Evolutionary conservation across 2,797 vertebrate genomes (phyloP), one percentile per base, ranked within the genome.

Genomic region (Propithecus deckenii): DNA sequence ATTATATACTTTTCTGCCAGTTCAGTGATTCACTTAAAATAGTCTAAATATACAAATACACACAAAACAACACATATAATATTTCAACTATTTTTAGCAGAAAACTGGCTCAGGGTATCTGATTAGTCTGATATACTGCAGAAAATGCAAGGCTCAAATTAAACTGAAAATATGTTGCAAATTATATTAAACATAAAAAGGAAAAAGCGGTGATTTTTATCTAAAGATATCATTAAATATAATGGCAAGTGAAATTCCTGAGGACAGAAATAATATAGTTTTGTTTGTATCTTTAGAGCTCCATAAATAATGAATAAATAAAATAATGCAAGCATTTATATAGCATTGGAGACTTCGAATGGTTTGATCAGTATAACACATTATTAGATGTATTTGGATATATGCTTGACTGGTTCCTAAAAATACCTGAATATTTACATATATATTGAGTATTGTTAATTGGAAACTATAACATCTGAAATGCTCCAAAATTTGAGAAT

Each of bases 191-290:
- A 93, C 65, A 93, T 35, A 79, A 85, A 79, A 88, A 20, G 14
- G 32, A 65, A 80, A 91, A 96, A 7, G 4, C 2, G 59, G 35
- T 84, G 17, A 89, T 89, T 95, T 93, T 75, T 32, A 75, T 28
- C 50, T 43, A 92, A 95, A 83, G 32, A 14, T 89, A 59, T 43
- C 23, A 78, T 86, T 94, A 94, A 91, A 67, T 84, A 50, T 92
- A 94, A 86, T 74, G 43, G 61, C 30, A 95, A 94, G 17, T 55
- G 57, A 83, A 74, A 32, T 59, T 48, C 18, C 13, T 48, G 18
- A 93, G 41, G 75, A 81, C 12, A 89, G 46, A 48, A 93, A 65
- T 11, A 85, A 13, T n/a, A 38, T 14, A 11, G 32, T 84, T 91
- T 87, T 63, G 52, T 91, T 78, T 92, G 28, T 79, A 50, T 74